Base-by-base conservation (phyloP, 2,797 vertebrate species). In the Accipiter superciliosus region DNA sequence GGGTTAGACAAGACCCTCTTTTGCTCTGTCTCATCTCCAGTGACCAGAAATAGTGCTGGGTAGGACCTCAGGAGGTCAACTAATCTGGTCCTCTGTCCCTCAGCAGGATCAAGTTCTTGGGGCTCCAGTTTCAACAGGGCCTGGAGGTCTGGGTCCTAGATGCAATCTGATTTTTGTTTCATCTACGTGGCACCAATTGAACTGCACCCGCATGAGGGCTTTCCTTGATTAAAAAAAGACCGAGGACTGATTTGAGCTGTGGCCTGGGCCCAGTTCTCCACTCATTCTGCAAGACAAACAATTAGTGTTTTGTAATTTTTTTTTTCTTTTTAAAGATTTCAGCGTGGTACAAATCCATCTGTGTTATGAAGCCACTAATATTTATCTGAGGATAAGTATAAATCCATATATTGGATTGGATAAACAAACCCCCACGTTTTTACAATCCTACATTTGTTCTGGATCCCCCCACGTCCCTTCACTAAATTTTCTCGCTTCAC, bases 41-140 rank as follows among this genome's bases (percentile, higher is more conserved):
- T 3, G 47, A 26, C 83, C 66, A 86, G 45, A 80, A 87, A 91
- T 76, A 93, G 91, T 21, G 40, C 83, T 74, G 77, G 65, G 53
- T 50, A 74, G 66, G 77, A 65, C 73, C 83, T 85, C 58, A 11
- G 0, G 35, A 50, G 74, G 70, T 53, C 67, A 77, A 4, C 53
- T 93, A 5, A 83, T 55, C 90, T 47, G 9, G 11, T 47, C 78
- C 57, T 79, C 57, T 37, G 31, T 45, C 61, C 85, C 65, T 31
- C 4, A 5, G 40, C 37, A 61, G 94, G 89, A 39, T 92, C 40
- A 7, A 3, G 28, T 90, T 93, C 77, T 33, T 50, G 65, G 29
- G 65, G 83, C 83, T 97, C 65, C 40, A 4, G 71, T 94, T 95
- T 87, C 96, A 92, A 12, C 47, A 37, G 53, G 61, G 78, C 58